phyloP scores from a whole-genome alignment of 2,113 vertebrate genomes.

The Podilymbus podiceps region DNA sequence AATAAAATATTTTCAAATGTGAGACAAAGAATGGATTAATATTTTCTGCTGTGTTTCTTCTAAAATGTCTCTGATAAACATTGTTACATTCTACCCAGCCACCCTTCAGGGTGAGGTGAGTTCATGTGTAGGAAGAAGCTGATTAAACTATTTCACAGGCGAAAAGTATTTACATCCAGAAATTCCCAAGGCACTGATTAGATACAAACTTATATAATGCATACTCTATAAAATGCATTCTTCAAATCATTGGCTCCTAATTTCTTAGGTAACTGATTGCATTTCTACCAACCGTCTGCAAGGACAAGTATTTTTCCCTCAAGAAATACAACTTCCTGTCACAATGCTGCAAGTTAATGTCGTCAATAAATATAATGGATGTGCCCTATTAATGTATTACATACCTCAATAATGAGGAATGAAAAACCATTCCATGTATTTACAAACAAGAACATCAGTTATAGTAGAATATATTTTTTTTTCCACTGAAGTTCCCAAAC shows the following conservation, averaged over 20 bases:
- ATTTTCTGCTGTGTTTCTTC: not conserved
- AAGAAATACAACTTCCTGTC: not conserved
- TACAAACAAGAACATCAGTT: not conserved
- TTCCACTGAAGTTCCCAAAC: not conserved
- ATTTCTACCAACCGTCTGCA: not conserved
- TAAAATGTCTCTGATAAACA: not conserved
- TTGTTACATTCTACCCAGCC: not conserved
- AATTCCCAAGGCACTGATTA: not conserved
- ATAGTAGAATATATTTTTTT: not conserved
- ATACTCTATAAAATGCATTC: not conserved
- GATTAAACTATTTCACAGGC: not conserved
- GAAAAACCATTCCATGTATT: not conserved
- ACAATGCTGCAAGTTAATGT: not conserved
- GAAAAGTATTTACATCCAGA: not conserved
- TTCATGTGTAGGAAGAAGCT: not conserved
- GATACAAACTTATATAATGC: not conserved
- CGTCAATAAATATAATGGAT: not conserved
- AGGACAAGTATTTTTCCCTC: not conserved
- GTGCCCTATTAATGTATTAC: not conserved
- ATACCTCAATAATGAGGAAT: not conserved
- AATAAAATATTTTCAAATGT: not conserved
- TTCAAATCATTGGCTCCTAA: not conserved
- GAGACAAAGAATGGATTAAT: not conserved
- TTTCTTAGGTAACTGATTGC: not conserved
- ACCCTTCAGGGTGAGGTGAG: not conserved